phyloP scores from a whole-genome alignment of 2,113 vertebrate species.

The Rhynchopsitta pachyrhyncha region DNA sequence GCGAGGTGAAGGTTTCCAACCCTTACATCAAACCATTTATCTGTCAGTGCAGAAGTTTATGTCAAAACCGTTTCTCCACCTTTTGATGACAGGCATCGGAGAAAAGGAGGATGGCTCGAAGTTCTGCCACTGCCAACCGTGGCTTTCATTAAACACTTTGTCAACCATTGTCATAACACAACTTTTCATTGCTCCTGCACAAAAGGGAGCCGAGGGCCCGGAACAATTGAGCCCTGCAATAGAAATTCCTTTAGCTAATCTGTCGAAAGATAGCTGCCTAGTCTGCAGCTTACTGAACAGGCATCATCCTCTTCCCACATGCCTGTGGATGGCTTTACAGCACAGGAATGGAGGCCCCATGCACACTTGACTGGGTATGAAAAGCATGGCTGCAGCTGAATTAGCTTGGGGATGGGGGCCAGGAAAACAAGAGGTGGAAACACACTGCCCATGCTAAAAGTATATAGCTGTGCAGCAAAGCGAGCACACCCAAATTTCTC shows the following conservation, averaged over 20 bases:
- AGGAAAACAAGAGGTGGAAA: neutral
- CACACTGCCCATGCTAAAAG: neutral
- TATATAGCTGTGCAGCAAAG: neutral
- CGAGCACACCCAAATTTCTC: neutral
- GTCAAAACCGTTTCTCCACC: slow-evolving; percentile 59
- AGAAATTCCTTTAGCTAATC: slow-evolving; percentile 82
- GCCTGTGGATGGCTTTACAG: slow-evolving; percentile 41
- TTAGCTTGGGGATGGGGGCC: neutral
- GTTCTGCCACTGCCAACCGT: slow-evolving; percentile 60
- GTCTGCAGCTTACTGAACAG: slow-evolving; percentile 70
- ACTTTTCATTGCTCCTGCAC: slow-evolving; percentile 72
- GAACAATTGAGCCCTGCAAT: slow-evolving; percentile 72
- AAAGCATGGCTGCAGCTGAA: slow-evolving; percentile 42
- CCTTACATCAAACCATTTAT: slow-evolving; percentile 61
- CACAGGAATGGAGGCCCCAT: neutral
- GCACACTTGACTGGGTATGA: slow-evolving; percentile 66
- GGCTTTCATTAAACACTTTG: slow-evolving; percentile 80
- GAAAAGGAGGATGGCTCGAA: slow-evolving; percentile 52
- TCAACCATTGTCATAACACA: slow-evolving; percentile 78
- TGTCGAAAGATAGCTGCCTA: slow-evolving; percentile 79
- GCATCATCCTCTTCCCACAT: slow-evolving; percentile 51
- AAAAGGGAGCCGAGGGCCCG: slow-evolving; percentile 76
- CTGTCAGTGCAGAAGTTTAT: slow-evolving; percentile 63
- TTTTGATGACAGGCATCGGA: slow-evolving; percentile 60
- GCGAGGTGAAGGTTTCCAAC: slow-evolving; percentile 33